Conservation (phyloP, 2,888 invertebrate species). For the Plusia festucae region DNA sequence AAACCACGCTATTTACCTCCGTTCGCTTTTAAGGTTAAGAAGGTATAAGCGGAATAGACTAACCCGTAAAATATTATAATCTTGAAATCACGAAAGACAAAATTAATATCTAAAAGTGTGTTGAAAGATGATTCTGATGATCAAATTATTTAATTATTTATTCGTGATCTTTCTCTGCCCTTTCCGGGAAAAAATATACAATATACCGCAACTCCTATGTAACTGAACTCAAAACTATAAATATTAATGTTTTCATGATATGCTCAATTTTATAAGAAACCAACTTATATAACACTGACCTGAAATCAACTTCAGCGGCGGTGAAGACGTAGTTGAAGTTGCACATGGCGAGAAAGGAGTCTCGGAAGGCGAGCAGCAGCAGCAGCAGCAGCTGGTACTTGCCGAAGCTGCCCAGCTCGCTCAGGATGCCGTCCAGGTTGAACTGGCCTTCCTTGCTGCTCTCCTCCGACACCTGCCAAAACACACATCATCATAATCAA, state of each 20-base stretch:
- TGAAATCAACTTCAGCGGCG: constrained; percentile 87
- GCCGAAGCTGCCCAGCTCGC: constrained; percentile 88
- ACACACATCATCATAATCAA: not conserved
- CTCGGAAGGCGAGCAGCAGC: constrained; percentile 87
- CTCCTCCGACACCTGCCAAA: constrained; percentile 66
- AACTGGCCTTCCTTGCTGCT: constrained; percentile 68
- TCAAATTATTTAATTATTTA: too few species aligned
- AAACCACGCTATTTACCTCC: not conserved
- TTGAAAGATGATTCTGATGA: too few species aligned
- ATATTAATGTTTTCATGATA: too few species aligned
- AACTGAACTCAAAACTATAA: too few species aligned
- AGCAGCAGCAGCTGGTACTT: constrained; percentile 88
- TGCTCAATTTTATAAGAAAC: too few species aligned
- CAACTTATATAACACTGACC: constrained; percentile 77
- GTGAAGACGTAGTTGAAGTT: constrained; percentile 89
- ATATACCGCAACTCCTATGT: too few species aligned
- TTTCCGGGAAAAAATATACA: too few species aligned
- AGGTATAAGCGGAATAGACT: too few species aligned
- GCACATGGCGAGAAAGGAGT: constrained; percentile 87
- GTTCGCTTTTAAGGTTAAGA: not conserved
- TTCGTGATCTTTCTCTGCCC: too few species aligned
- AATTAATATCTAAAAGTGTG: too few species aligned
- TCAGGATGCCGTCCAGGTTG: constrained; percentile 86
- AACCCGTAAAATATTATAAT: too few species aligned
- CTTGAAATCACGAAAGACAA: too few species aligned